Conservation (phyloP, 2,888 invertebrate genomes). For the Pseudoips prasinana region DNA sequence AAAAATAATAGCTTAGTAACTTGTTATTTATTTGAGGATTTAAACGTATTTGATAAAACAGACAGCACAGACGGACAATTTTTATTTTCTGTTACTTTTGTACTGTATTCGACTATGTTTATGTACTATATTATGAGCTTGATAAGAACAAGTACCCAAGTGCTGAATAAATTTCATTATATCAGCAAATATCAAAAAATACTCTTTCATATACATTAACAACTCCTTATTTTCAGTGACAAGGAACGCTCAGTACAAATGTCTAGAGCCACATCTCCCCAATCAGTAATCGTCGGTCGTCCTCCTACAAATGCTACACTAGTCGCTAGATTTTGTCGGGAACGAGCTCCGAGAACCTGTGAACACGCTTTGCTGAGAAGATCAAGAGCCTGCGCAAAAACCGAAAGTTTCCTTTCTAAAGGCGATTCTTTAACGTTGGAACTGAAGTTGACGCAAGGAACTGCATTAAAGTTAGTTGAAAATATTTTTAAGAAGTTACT, state of each 20-base stretch:
- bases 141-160: no score
- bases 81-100: no score
- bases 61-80: no score
- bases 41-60: no score
- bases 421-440: constrained; percentile 91
- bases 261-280: constrained; percentile 74
- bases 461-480: constrained; percentile 87
- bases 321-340: constrained; percentile 91
- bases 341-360: constrained; percentile 90
- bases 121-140: no score
- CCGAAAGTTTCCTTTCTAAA: constrained; percentile 92
- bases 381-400: constrained; percentile 88
- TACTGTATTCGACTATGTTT: no score
- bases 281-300: constrained; percentile 75
- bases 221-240: constrained; percentile 69
- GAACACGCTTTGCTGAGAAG: constrained; percentile 88
- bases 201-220: no score
- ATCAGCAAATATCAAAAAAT: no score
- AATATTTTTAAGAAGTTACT: not conserved
- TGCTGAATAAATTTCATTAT: no score
- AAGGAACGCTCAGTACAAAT: constrained; percentile 74
- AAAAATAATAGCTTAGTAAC: no score
- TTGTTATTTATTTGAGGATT: no score
- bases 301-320: constrained; percentile 88
- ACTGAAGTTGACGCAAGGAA: constrained; percentile 90